Conservation (phyloP, 2,888 invertebrate genomes). For the Sarcophaga carnaria region DNA sequence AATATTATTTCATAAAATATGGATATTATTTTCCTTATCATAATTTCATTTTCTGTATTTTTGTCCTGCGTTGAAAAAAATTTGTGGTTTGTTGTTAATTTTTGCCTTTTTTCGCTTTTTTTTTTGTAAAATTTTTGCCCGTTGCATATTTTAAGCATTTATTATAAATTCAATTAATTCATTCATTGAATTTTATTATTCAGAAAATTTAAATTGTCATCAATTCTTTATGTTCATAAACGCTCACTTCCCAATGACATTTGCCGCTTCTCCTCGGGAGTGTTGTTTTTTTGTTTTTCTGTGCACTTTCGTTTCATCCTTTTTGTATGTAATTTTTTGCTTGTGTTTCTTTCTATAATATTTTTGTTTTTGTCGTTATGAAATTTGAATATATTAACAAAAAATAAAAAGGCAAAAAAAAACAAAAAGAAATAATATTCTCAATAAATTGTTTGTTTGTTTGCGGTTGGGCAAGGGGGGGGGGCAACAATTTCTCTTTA, state of each 20-base stretch:
- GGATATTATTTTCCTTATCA: conserved; percentile 29
- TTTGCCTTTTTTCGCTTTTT: background rate
- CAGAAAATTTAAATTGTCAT: conserved; percentile 68
- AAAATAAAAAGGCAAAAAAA: too few relatives aligned
- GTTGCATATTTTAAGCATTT: conserved; percentile 57
- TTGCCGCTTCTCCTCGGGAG: conserved; percentile 27
- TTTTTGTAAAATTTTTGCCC: background rate
- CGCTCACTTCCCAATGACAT: conserved; percentile 66
- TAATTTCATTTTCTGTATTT: conserved; percentile 50
- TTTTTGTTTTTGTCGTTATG: conserved; percentile 37
- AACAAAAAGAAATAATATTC: conserved; percentile 2
- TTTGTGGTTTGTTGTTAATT: background rate
- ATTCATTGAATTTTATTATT: conserved; percentile 68
- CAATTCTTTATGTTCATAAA: conserved; percentile 67
- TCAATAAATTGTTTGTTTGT: conserved; percentile 1
- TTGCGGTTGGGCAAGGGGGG: background rate
- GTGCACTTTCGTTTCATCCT: background rate
- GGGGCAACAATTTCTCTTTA: conserved; percentile 1
- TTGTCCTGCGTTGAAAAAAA: conserved; percentile 22
- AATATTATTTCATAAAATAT: background rate
- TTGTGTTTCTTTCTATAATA: conserved; percentile 17
- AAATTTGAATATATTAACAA: conserved; percentile 51
- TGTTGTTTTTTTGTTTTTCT: conserved; percentile 22
- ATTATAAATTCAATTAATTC: conserved; percentile 67
- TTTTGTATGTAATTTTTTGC: background rate